Evolutionary conservation across 2,888 invertebrate species (phyloP).

Genomic region (Cinara cedri): DNA sequence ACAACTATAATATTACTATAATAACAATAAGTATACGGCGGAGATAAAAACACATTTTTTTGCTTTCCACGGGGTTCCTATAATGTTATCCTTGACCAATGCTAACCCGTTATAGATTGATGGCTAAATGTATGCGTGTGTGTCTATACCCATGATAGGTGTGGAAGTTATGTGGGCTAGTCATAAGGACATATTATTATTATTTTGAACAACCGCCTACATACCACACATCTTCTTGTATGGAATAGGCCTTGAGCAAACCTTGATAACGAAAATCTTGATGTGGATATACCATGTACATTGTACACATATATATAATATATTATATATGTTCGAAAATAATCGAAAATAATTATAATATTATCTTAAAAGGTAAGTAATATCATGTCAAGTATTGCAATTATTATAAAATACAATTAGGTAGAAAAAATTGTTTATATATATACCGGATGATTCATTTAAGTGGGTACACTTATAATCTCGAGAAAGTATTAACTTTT

Average conservation of each 20-base stretch:
- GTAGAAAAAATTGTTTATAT: background rate
- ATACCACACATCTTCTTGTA: conserved; percentile 40
- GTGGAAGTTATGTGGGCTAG: conserved; percentile 52
- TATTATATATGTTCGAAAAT: background rate
- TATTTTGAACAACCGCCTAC: conserved; percentile 20
- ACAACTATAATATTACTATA: background rate
- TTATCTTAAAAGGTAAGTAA: background rate
- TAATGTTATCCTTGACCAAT: conserved; percentile 46
- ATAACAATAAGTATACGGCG: background rate
- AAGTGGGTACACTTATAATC: too few relatives aligned
- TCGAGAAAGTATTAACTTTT: too few relatives aligned
- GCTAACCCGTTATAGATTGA: conserved; percentile 35
- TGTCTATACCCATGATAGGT: conserved; percentile 19
- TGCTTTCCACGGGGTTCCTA: conserved; percentile 22
- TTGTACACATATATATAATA: too few relatives aligned
- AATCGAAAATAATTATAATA: background rate
- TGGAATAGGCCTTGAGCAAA: conserved; percentile 47
- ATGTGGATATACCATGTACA: too few relatives aligned
- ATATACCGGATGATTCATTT: too few relatives aligned
- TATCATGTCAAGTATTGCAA: background rate
- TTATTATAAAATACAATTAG: background rate
- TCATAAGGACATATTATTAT: conserved; percentile 25
- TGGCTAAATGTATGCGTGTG: background rate
- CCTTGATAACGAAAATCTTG: conserved; percentile 36
- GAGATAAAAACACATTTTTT: background rate